Percentiles rank a stretch among this genome's conserved stretches.
These are phyloP conservation scores for Taxidea taxus DNA, from an alignment of 2,113 vertebrate genomes.

Conservation along the genomic window DNA sequence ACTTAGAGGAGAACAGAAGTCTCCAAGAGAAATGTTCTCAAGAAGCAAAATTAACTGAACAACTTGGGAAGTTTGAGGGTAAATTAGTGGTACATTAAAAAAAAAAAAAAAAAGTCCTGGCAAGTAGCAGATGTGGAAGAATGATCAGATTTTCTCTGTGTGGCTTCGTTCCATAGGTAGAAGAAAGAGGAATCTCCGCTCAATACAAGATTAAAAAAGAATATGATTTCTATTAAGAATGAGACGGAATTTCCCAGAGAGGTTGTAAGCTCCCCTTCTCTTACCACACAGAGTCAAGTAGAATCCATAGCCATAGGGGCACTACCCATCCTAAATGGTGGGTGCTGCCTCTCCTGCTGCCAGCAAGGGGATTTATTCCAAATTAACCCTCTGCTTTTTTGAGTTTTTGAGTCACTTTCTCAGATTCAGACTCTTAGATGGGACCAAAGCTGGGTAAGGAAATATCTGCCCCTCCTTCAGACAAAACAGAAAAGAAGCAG, in stretches of 20 bases:
- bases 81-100: not conserved
- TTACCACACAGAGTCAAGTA: not conserved
- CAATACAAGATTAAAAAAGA: not conserved
- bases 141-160: not conserved
- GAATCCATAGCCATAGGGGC: not conserved
- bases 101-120: not conserved
- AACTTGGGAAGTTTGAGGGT: not conserved
- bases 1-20: not conserved
- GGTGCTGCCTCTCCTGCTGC: not conserved
- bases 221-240: not conserved
- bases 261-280: not conserved
- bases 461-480: not conserved
- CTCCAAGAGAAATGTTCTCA: not conserved
- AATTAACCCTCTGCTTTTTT: constrained; percentile 34
- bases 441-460: not conserved
- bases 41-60: not conserved
- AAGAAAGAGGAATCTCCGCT: not conserved
- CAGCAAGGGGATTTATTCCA: not conserved
- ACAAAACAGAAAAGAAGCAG: not conserved
- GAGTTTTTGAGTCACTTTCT: not conserved
- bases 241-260: not conserved
- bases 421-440: not conserved
- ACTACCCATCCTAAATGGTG: not conserved
- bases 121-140: not conserved
- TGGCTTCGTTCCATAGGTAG: not conserved